Evolutionary conservation across 35 echinoderm and acorn worm species (phyloP).

Genomic region (Ophiothrix spiculata): DNA sequence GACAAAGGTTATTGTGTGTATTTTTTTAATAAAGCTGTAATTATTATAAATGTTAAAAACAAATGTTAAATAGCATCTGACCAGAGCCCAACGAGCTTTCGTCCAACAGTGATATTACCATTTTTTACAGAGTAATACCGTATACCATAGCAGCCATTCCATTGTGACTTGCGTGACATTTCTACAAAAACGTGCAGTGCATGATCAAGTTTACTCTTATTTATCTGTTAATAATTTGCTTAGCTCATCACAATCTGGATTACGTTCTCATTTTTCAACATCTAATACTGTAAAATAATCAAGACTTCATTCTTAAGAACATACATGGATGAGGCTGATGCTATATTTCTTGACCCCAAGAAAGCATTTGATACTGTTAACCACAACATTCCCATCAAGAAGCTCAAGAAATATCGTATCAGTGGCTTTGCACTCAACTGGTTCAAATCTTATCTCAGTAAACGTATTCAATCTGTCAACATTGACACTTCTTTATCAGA

Average conservation of each 20-base stretch:
- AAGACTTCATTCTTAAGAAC: constrained; percentile 32
- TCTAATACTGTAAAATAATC: constrained; percentile 8
- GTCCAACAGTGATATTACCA: too few relatives aligned
- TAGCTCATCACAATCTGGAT: constrained; percentile 27
- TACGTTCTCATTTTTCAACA: not conserved
- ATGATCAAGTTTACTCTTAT: constrained; percentile 35
- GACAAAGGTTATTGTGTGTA: too few relatives aligned
- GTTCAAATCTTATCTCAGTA: constrained; percentile 21
- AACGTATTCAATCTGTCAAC: constrained; percentile 4
- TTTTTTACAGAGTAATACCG: too few relatives aligned
- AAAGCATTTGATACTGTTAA: constrained; percentile 43
- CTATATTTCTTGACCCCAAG: constrained; percentile 32
- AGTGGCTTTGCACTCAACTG: constrained; percentile 6
- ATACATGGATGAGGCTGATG: too few relatives aligned
- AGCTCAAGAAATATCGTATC: constrained; percentile 6
- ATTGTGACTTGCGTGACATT: not conserved
- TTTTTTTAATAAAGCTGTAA: too few relatives aligned
- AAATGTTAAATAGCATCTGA: too few relatives aligned
- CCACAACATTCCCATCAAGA: not conserved
- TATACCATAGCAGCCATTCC: too few relatives aligned
- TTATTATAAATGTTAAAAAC: too few relatives aligned
- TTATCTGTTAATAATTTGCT: constrained; percentile 30
- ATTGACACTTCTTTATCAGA: not conserved
- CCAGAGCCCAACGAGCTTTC: too few relatives aligned
- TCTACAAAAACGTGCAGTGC: constrained; percentile 10